These are phyloP conservation scores for Stramonita haemastoma DNA, from an alignment of 2,888 invertebrate species.

Conservation along the genomic window DNA sequence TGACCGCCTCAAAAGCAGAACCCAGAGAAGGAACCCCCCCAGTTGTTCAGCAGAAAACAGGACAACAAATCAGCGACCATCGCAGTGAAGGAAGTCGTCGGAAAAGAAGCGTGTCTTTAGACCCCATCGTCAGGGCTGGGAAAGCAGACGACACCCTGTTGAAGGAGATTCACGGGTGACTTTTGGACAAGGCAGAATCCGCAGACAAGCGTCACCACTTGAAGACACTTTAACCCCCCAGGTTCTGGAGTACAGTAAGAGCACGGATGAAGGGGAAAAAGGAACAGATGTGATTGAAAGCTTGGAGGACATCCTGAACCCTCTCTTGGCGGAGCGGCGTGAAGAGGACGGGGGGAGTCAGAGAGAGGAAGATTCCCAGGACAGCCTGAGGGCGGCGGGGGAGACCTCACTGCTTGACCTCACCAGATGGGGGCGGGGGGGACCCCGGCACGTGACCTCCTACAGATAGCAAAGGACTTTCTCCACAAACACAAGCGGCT, in stretches of 20 bases:
- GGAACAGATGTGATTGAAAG: too few species aligned
- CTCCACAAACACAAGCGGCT: neutral
- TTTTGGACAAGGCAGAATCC: slow-evolving; percentile 9
- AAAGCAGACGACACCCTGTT: neutral
- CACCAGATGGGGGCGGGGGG: neutral
- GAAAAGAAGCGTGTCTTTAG: neutral
- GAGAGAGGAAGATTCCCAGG: too few species aligned
- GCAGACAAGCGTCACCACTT: neutral
- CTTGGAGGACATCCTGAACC: too few species aligned
- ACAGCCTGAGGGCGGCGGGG: neutral
- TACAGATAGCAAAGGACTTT: neutral
- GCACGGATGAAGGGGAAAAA: too few species aligned
- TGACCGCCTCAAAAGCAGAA: neutral
- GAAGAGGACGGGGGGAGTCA: too few species aligned
- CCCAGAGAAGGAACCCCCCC: neutral
- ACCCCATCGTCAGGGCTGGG: neutral
- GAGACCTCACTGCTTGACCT: neutral
- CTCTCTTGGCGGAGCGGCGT: too few species aligned
- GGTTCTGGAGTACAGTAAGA: too few species aligned
- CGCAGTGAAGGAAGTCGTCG: neutral
- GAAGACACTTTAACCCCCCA: too few species aligned
- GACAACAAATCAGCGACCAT: neutral
- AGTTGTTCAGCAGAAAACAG: neutral
- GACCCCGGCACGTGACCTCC: neutral
- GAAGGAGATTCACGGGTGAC: neutral